Percentiles rank a stretch among this genome's conserved stretches.
Conservation (phyloP, 92 coral and sea anemone species). For the Zoanthus sociatus region DNA sequence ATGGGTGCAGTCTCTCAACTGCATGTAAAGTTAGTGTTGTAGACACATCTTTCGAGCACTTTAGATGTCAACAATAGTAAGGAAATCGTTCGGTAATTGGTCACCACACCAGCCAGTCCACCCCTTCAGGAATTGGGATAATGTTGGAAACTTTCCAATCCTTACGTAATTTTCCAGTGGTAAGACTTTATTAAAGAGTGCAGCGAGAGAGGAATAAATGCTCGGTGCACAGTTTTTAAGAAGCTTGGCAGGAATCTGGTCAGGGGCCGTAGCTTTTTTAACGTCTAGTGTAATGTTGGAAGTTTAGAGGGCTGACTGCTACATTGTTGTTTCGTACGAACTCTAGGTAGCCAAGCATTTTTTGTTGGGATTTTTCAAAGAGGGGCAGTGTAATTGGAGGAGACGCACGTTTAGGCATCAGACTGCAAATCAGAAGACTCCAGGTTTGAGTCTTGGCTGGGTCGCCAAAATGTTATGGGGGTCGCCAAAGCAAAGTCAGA, state of each 20-base stretch:
- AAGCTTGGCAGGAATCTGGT: neutral
- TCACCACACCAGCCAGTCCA: neutral
- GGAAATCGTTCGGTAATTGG: neutral
- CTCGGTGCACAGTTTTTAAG: neutral
- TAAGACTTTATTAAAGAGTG: neutral
- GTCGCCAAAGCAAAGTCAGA: too few relatives aligned
- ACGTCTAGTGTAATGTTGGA: too few relatives aligned
- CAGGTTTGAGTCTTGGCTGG: too few relatives aligned
- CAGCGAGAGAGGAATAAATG: neutral
- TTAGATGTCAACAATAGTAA: neutral
- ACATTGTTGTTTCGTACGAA: too few relatives aligned
- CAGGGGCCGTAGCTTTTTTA: too few relatives aligned
- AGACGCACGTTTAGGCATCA: too few relatives aligned
- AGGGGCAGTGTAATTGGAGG: too few relatives aligned
- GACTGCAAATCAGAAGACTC: too few relatives aligned
- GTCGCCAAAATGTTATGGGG: too few relatives aligned
- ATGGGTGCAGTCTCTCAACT: neutral
- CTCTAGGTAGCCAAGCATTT: too few relatives aligned
- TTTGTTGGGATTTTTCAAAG: too few relatives aligned
- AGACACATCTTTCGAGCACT: neutral
- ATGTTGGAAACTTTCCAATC: constrained; percentile 1
- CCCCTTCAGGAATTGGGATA: neutral
- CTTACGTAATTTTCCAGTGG: neutral
- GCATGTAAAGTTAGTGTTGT: neutral
- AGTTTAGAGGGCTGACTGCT: too few relatives aligned